These are phyloP conservation scores for Dromius quadrimaculatus DNA, from an alignment of 2,888 invertebrate genomes.

Conservation along the genomic window DNA sequence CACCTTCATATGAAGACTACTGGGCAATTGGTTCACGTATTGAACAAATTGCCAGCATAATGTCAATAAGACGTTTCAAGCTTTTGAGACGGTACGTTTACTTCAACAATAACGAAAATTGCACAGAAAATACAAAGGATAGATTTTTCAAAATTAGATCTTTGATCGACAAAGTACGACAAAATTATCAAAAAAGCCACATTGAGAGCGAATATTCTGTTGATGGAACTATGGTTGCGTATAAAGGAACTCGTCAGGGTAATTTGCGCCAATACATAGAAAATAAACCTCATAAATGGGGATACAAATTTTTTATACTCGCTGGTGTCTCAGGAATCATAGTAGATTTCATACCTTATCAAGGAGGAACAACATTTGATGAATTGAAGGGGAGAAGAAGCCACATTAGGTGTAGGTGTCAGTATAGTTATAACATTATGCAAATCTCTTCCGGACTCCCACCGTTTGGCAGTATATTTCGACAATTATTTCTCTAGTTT, in stretches of 20 bases:
- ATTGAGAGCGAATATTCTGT: slow-evolving; percentile 22
- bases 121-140: slow-evolving; percentile 44
- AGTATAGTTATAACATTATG: slow-evolving; percentile 39
- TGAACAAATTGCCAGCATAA: slow-evolving; percentile 45
- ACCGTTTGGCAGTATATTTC: slow-evolving; percentile 54
- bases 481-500: slow-evolving; percentile 56
- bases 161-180: slow-evolving; percentile 21
- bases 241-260: slow-evolving; percentile 30
- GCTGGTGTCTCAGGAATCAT: slow-evolving; percentile 53
- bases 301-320: slow-evolving; percentile 43
- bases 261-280: slow-evolving; percentile 40
- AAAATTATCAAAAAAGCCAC: not conserved
- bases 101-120: slow-evolving; percentile 49
- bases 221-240: slow-evolving; percentile 37
- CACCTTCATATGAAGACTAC: slow-evolving; percentile 48
- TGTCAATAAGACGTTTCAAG: slow-evolving; percentile 54
- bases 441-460: slow-evolving; percentile 47
- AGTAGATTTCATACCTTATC: slow-evolving; percentile 52
- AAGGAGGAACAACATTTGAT: slow-evolving; percentile 52
- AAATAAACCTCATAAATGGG: not conserved
- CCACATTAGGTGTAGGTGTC: not conserved
- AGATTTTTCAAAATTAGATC: slow-evolving; percentile 44
- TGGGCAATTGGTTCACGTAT: slow-evolving; percentile 44
- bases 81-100: slow-evolving; percentile 52
- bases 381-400: slow-evolving; percentile 43